Percentiles rank a stretch among this genome's conserved stretches.
Evolutionary conservation across 2,113 vertebrate species (phyloP).

Genomic region (Synchiropus splendidus): DNA sequence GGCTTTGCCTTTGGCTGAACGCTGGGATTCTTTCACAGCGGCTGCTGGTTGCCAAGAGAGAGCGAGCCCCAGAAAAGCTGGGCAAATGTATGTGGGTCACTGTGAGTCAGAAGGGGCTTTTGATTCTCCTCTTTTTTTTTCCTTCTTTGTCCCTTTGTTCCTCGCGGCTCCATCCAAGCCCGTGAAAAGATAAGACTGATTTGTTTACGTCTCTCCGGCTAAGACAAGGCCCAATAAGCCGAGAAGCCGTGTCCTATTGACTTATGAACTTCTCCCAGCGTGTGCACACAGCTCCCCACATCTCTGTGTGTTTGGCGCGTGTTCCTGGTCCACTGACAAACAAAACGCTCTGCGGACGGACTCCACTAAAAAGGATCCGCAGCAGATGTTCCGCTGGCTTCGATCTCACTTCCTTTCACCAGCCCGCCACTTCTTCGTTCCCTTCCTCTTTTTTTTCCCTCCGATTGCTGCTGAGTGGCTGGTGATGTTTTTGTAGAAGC

Average conservation of each 20-base stretch:
- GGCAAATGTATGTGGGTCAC: slow-evolving; percentile 63
- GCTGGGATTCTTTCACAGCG: slow-evolving; percentile 70
- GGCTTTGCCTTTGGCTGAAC: slow-evolving; percentile 69
- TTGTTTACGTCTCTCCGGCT: slow-evolving; percentile 48
- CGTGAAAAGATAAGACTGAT: slow-evolving; percentile 70
- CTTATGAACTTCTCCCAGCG: slow-evolving; percentile 60
- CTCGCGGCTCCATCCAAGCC: slow-evolving; percentile 37
- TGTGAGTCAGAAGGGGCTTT: slow-evolving; percentile 59
- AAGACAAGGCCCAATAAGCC: slow-evolving; percentile 56
- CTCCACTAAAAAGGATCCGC: slow-evolving; percentile 47
- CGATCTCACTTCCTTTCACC: slow-evolving; percentile 66
- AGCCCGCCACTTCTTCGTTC: slow-evolving; percentile 63
- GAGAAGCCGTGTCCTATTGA: slow-evolving; percentile 48
- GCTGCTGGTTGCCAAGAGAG: slow-evolving; percentile 68
- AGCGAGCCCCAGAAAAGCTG: slow-evolving; percentile 54
- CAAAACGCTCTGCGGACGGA: slow-evolving; percentile 47
- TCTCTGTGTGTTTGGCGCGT: slow-evolving; percentile 33
- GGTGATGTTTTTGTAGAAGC: slow-evolving; percentile 38
- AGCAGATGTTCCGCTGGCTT: slow-evolving; percentile 64
- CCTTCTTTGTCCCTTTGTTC: slow-evolving; percentile 34
- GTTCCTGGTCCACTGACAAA: slow-evolving; percentile 39
- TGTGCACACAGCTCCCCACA: slow-evolving; percentile 18
- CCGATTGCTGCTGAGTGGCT: slow-evolving; percentile 31
- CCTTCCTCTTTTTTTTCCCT: slow-evolving; percentile 57
- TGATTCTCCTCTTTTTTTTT: slow-evolving; percentile 32